A percentile compares a stretch with the other conserved stretches of the same genome.
Conservation (phyloP, 2,113 vertebrate species). For the Oxyruncus cristatus region DNA sequence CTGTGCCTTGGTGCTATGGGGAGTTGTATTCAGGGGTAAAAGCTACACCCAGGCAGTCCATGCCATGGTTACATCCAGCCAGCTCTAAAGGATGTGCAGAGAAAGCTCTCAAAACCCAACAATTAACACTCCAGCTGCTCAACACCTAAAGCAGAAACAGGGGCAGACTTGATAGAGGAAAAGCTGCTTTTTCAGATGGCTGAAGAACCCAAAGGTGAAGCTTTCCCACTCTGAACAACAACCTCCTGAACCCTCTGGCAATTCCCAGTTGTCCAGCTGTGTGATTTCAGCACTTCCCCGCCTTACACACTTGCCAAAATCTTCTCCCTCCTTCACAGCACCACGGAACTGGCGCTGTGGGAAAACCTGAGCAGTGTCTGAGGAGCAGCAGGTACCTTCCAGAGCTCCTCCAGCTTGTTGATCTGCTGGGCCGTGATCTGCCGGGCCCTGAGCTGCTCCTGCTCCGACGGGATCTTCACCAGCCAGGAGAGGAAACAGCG, state of each 20-base stretch:
- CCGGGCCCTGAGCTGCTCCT: constrained; percentile 93
- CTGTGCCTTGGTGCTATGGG: background rate
- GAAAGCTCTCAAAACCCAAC: background rate
- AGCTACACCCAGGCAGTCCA: background rate
- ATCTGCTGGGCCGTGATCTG: constrained; percentile 98
- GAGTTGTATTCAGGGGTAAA: background rate
- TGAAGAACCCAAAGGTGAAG: background rate
- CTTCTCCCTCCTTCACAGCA: background rate
- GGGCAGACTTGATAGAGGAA: background rate
- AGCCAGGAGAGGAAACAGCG: constrained; percentile 98
- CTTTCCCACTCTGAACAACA: background rate
- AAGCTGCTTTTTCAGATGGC: background rate
- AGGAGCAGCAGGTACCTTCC: constrained; percentile 83
- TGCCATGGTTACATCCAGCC: background rate
- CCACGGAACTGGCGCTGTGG: background rate
- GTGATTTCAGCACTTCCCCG: background rate
- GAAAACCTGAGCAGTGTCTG: accelerated
- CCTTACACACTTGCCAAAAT: accelerated
- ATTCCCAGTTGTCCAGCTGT: background rate
- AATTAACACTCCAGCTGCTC: background rate
- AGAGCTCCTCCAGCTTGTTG: constrained; percentile 97
- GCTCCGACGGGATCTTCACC: constrained; percentile 97
- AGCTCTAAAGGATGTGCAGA: background rate
- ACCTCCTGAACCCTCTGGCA: background rate
- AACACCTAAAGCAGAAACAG: background rate